A percentile compares a stretch with the other conserved stretches of the same genome.
Evolutionary conservation across 2,888 invertebrate species (phyloP).

Genomic region (Gymnosoma rotundatum): DNA sequence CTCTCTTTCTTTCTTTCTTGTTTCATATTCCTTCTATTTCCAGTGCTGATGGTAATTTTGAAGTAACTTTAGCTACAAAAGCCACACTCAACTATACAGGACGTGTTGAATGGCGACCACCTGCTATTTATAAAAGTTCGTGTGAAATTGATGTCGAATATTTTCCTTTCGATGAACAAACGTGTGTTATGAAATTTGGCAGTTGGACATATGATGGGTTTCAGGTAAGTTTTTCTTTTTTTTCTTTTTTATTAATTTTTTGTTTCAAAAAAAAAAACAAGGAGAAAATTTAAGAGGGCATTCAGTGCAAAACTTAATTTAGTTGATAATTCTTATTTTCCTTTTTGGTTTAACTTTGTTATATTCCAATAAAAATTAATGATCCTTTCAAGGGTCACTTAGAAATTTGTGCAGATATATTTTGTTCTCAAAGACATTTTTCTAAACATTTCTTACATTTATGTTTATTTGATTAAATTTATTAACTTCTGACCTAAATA

Average conservation of each 20-base stretch:
- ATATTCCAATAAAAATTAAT: slow-evolving; percentile 47
- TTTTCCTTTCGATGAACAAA: slow-evolving; percentile 93
- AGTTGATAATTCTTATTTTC: slow-evolving; percentile 29
- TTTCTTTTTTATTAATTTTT: not conserved
- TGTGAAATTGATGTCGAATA: slow-evolving; percentile 94
- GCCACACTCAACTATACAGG: slow-evolving; percentile 91
- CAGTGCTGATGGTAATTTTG: slow-evolving; percentile 93
- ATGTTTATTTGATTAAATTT: too few relatives aligned
- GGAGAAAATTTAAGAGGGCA: too few relatives aligned
- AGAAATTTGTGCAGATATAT: too few relatives aligned
- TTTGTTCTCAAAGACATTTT: too few relatives aligned
- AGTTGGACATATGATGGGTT: slow-evolving; percentile 92
- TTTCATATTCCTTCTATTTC: slow-evolving; percentile 69
- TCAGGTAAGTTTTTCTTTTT: slow-evolving; percentile 84
- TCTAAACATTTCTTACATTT: too few relatives aligned
- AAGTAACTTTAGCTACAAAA: slow-evolving; percentile 91
- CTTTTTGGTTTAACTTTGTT: slow-evolving; percentile 31
- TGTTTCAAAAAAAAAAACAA: not conserved
- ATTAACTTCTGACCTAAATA: too few relatives aligned
- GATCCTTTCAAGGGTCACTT: slow-evolving; percentile 12
- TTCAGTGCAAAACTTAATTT: not conserved
- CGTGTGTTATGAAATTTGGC: slow-evolving; percentile 93
- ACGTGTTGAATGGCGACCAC: slow-evolving; percentile 94
- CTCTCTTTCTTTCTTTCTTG: slow-evolving; percentile 19
- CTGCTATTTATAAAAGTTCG: slow-evolving; percentile 94